Conservation (phyloP, 2,113 vertebrate species). For the Gobius niger region DNA sequence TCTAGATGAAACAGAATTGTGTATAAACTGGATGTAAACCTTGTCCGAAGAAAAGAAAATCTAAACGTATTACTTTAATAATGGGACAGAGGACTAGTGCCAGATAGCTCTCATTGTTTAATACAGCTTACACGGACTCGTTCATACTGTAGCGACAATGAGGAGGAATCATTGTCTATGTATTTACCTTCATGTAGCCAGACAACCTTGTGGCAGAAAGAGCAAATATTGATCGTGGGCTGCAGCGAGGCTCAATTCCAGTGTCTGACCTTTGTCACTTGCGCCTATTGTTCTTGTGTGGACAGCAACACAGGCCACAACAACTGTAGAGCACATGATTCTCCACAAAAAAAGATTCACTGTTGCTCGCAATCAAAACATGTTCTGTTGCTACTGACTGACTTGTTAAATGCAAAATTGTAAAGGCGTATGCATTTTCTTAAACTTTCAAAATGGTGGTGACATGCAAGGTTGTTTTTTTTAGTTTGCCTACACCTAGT, state of each 20-base stretch:
- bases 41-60: not conserved
- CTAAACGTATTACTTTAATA: not conserved
- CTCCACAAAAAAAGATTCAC: not conserved
- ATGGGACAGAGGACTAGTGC: not conserved
- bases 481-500: too few species aligned
- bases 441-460: too few species aligned
- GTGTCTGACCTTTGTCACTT: conserved; percentile 29
- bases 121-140: not conserved
- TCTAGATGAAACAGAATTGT: too few species aligned
- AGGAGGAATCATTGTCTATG: conserved; percentile 13
- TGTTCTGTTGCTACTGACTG: too few species aligned
- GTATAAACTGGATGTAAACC: too few species aligned
- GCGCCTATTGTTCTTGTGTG: conserved; percentile 1
- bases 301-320: not conserved
- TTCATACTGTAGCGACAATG: conserved; percentile 17
- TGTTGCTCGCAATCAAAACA: too few species aligned
- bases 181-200: conserved; percentile 26
- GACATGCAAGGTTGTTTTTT: too few species aligned
- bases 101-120: not conserved
- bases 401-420: too few species aligned
- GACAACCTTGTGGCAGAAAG: conserved; percentile 14
- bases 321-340: not conserved
- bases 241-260: conserved; percentile 25
- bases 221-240: conserved; percentile 44
- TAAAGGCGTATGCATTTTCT: too few species aligned